These are phyloP conservation scores for Amblyornis subalaris DNA, from an alignment of 2,113 vertebrate species.

Conservation along the genomic window DNA sequence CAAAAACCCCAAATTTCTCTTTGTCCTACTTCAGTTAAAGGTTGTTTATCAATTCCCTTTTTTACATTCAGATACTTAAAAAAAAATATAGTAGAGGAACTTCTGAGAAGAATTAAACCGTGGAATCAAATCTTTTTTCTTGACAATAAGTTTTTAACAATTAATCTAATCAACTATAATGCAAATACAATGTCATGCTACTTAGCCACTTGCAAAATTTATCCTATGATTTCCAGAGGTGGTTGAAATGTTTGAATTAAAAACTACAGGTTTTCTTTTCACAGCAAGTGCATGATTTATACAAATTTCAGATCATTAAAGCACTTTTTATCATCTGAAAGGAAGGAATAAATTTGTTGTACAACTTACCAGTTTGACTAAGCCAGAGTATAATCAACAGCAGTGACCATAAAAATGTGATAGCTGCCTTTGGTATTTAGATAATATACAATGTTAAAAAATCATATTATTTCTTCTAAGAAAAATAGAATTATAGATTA, in stretches of 20 bases:
- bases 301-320: background rate
- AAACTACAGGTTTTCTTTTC: background rate
- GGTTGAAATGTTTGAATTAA: background rate
- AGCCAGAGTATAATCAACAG: background rate
- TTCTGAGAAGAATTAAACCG: background rate
- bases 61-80: background rate
- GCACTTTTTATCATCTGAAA: background rate
- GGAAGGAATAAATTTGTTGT: background rate
- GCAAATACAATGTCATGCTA: background rate
- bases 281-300: background rate
- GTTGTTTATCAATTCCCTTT: background rate
- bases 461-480: background rate
- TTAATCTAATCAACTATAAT: background rate
- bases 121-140: background rate
- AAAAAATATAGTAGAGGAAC: background rate
- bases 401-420: background rate
- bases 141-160: background rate
- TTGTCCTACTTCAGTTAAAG: background rate
- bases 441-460: background rate
- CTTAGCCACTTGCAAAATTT: background rate
- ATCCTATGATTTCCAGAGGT: background rate
- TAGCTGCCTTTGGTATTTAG: background rate
- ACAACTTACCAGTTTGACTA: background rate
- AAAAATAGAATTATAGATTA: no score
- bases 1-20: background rate